Percentiles rank a stretch among this genome's conserved stretches.
Conservation (phyloP, 1,140 invertebrate genomes). For the Drosophila tani region DNA sequence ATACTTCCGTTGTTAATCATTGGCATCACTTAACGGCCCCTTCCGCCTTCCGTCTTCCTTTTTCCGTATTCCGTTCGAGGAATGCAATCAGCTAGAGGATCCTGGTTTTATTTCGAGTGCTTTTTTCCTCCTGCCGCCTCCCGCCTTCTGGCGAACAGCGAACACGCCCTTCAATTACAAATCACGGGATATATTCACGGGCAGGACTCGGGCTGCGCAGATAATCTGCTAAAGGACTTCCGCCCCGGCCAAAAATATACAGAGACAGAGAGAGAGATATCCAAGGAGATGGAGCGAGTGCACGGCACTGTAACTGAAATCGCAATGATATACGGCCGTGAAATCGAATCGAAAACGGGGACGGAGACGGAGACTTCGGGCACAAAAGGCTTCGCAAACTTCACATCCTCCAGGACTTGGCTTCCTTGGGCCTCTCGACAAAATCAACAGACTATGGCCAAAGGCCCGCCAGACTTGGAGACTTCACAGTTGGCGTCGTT, state of each 20-base stretch:
- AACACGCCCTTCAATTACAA: slow-evolving; percentile 85
- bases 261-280: slow-evolving; percentile 13
- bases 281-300: slow-evolving; percentile 1
- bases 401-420: slow-evolving; percentile 12
- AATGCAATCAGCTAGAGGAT: slow-evolving; percentile 21
- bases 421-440: slow-evolving; percentile 47
- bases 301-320: slow-evolving; percentile 70
- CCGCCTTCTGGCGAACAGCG: slow-evolving; percentile 32
- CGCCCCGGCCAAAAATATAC: slow-evolving; percentile 41
- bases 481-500: slow-evolving; percentile 26
- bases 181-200: slow-evolving; percentile 49
- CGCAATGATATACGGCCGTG: slow-evolving; percentile 81
- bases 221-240: slow-evolving; percentile 85
- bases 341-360: slow-evolving; percentile 60
- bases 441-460: slow-evolving; percentile 77
- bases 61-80: not conserved
- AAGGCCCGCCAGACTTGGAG: slow-evolving; percentile 34
- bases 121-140: too few species aligned
- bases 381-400: slow-evolving; percentile 69
- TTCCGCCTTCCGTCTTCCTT: slow-evolving; percentile 58
- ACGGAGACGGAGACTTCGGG: not conserved
- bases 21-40: slow-evolving; percentile 85
- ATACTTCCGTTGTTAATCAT: slow-evolving; percentile 85
- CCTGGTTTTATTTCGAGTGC: slow-evolving; percentile 38
- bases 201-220: slow-evolving; percentile 52